Evolutionary conservation across 2,113 vertebrate species (phyloP).

Genomic region (Pomatorhinus ruficollis): DNA sequence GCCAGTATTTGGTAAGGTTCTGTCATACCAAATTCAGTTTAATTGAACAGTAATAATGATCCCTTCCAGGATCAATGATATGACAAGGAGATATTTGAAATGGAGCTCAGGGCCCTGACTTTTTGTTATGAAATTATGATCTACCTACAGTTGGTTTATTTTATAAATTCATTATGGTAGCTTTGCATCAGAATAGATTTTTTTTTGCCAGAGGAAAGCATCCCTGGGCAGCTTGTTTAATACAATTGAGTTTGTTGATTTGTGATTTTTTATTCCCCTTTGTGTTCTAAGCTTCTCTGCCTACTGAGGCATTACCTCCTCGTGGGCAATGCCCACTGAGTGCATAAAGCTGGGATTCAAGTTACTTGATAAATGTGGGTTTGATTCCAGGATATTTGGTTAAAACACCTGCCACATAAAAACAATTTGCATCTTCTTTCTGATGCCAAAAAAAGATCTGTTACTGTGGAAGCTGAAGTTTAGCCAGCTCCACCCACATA

Average conservation of each 20-base stretch:
- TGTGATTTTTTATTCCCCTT: background rate
- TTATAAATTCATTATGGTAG: background rate
- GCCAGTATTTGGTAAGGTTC: background rate
- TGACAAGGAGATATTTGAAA: background rate
- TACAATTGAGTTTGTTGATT: background rate
- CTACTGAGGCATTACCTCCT: background rate
- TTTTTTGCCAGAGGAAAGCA: background rate
- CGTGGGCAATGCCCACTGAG: background rate
- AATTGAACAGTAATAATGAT: background rate
- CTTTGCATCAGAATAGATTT: background rate
- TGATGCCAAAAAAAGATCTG: background rate
- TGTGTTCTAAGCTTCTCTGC: background rate
- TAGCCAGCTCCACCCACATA: background rate
- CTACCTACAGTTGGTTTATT: background rate
- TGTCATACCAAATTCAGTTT: background rate
- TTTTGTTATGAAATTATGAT: background rate
- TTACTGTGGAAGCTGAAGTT: background rate
- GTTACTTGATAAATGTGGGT: background rate
- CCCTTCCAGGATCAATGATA: background rate
- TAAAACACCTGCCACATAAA: background rate
- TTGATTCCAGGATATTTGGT: conserved; percentile 4
- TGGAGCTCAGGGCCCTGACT: background rate
- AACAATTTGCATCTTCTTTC: background rate
- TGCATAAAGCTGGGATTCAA: background rate
- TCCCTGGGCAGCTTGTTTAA: background rate